Evolutionary conservation across 1,140 invertebrate species (phyloP), one percentile per base, ranked within the genome.

Genomic region (Trichonephila clavata): DNA sequence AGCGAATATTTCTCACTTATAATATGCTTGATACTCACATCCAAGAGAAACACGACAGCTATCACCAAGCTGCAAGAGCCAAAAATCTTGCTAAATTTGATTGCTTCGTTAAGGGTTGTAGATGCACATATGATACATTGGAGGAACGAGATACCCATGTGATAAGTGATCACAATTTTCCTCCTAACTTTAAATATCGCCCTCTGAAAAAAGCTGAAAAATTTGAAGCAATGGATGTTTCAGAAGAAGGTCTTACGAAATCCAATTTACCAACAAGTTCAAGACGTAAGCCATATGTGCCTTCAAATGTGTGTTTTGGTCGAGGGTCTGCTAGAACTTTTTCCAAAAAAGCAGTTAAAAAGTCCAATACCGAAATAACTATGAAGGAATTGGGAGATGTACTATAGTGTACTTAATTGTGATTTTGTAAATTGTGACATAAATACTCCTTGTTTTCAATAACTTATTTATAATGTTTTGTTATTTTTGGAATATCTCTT

Each of bases 371-470:
- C 18, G 86, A 93, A 63, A 93, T 93, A 61, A 61, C 65, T 50
- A 93, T 93, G 92, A 93, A 93, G 80, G 92, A 93, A 81, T 81
- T 93, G 32, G 65, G 21, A 61, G 92, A 93, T 93, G 92, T 68
- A 10, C 63, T 93, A 21, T 77, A 88, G 18, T 27, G 20, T 27
- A n/a, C n/a, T n/a, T n/a, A n/a, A n/a, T n/a, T n/a, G n/a, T n/a
- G n/a, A n/a, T n/a, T n/a, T 39, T 18, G 16, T 63, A 0, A 13
- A 10, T 7, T 10, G 50, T 50, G 7, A 50, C 8, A 50, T 50
- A 50, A 13, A 50, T 13, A 50, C 6, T 5, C 10, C 10, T 50
- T 50, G 10, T 13, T 50, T 50, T 50, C 50, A 50, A 5, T 5
- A 13, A 0, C 50, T 10, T 10, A 50, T 39, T 39, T 3, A 10